These are phyloP conservation scores for Lycocerus yunnanus DNA, from an alignment of 2,888 invertebrate genomes.

Conservation along the genomic window DNA sequence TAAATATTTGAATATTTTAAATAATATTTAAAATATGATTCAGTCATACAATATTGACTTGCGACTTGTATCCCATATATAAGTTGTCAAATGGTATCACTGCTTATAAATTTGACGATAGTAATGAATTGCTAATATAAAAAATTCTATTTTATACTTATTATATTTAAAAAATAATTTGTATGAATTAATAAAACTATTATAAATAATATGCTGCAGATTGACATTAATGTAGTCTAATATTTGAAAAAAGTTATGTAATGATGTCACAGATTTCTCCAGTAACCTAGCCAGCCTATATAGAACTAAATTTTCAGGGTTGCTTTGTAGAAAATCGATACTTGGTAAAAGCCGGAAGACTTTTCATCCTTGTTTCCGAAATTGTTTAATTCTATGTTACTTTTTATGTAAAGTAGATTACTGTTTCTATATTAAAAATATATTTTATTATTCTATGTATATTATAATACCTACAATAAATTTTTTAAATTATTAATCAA, in stretches of 20 bases:
- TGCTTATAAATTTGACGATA: not conserved
- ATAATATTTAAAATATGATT: not conserved
- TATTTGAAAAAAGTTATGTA: not conserved
- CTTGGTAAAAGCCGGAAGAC: conserved; percentile 2
- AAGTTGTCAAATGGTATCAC: not conserved
- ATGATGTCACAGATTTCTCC: not conserved
- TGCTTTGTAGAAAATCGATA: conserved; percentile 2
- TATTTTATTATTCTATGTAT: not conserved
- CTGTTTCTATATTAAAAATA: not conserved
- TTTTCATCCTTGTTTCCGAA: conserved; percentile 1
- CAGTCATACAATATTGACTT: not conserved
- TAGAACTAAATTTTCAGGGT: not conserved
- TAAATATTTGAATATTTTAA: not conserved
- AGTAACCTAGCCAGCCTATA: not conserved
- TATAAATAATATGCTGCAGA: too few relatives aligned
- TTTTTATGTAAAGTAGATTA: not conserved
- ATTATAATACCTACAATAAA: not conserved
- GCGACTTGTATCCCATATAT: not conserved
- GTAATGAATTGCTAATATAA: not conserved
- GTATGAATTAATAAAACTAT: not conserved
- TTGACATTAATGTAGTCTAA: not conserved
- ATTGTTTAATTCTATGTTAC: not conserved
- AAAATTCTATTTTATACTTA: not conserved
- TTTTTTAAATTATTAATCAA: not conserved
- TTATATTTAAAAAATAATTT: not conserved